phyloP scores from a whole-genome alignment of 2,888 invertebrate genomes.

The Mactromeris polynyma region DNA sequence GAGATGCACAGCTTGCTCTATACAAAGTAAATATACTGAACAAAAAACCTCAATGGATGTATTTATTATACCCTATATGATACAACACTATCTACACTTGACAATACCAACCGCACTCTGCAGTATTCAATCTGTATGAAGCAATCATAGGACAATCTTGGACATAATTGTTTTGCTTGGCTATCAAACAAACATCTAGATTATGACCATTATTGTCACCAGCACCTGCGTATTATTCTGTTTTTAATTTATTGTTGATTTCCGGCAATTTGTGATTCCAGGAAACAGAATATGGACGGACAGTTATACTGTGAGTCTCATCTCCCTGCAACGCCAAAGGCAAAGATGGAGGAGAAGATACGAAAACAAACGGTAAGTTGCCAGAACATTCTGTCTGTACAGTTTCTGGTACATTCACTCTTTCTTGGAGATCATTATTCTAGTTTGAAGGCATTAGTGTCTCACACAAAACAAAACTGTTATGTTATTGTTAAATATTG shows the following conservation, averaged over 20 bases:
- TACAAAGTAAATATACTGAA: background rate
- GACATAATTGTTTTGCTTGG: background rate
- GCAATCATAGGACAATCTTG: background rate
- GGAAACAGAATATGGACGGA: constrained; percentile 84
- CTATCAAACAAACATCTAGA: background rate
- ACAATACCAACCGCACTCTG: background rate
- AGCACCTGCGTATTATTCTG: constrained; percentile 1
- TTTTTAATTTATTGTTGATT: background rate
- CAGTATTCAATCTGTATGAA: background rate
- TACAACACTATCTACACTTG: background rate
- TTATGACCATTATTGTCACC: background rate
- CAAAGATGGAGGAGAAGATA: constrained; percentile 59
- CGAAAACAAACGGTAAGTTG: constrained; percentile 60
- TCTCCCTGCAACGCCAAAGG: constrained; percentile 65
- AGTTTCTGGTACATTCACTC: too few relatives aligned
- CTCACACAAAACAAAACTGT: too few relatives aligned
- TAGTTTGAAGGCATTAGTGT: too few relatives aligned
- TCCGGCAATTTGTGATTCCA: constrained; percentile 64
- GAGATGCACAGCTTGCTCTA: background rate
- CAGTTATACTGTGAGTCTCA: constrained; percentile 84
- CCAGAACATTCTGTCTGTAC: background rate
- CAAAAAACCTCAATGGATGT: background rate
- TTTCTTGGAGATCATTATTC: too few relatives aligned
- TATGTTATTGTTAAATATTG: too few relatives aligned
- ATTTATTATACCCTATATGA: background rate